Evolutionary conservation across 1,140 invertebrate genomes (phyloP).

Genomic region (Drosophila sp.): DNA sequence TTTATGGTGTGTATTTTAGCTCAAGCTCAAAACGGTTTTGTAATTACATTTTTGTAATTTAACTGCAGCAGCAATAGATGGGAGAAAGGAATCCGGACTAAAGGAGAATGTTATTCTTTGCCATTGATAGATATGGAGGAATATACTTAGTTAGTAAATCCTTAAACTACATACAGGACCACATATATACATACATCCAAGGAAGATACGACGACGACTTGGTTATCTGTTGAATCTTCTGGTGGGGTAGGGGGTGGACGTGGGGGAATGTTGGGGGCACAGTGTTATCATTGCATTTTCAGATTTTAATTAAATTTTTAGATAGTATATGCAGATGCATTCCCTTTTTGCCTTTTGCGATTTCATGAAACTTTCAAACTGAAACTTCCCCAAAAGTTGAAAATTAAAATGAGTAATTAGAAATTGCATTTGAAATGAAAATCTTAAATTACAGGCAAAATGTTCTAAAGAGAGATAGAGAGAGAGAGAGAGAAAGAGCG

Average conservation of each 20-base stretch:
- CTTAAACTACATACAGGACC: too few relatives aligned
- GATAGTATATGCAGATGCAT: slow-evolving; percentile 42
- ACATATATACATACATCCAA: too few relatives aligned
- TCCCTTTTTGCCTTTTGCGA: background rate
- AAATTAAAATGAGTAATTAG: slow-evolving; percentile 43
- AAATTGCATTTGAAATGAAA: slow-evolving; percentile 54
- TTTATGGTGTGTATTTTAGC: slow-evolving; percentile 66
- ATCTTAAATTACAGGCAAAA: slow-evolving; percentile 44
- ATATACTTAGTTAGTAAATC: too few relatives aligned
- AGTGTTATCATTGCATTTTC: slow-evolving; percentile 59
- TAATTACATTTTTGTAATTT: slow-evolving; percentile 78
- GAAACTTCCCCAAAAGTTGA: slow-evolving; percentile 18
- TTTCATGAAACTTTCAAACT: slow-evolving; percentile 31
- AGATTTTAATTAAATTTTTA: slow-evolving; percentile 68
- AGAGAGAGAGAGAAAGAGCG: too few relatives aligned
- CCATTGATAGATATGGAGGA: too few relatives aligned
- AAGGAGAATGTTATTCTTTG: background rate
- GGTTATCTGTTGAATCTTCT: background rate
- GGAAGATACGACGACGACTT: background rate
- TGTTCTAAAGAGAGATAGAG: slow-evolving; percentile 13
- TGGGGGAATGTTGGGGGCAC: slow-evolving; percentile 14
- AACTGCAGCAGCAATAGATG: slow-evolving; percentile 55
- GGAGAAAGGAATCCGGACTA: slow-evolving; percentile 18
- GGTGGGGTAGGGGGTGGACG: too few relatives aligned
- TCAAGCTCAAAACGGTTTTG: slow-evolving; percentile 51